Base-by-base conservation (phyloP, 2,888 invertebrate genomes). In the Labia minor region DNA sequence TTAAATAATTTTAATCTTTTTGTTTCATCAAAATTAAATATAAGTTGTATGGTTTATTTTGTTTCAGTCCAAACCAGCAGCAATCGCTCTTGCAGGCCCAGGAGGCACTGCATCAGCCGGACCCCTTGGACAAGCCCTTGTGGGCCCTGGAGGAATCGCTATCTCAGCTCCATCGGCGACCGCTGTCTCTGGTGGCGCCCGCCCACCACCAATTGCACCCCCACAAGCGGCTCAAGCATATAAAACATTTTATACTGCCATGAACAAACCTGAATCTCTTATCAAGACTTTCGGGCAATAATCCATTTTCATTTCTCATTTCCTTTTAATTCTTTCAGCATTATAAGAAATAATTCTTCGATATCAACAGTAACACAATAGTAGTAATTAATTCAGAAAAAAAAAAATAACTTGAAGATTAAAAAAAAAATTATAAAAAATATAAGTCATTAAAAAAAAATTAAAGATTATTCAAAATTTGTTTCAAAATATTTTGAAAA, bases 141-240 rank as follows among this genome's bases (percentile, higher is more conserved):
- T 78, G 19, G 82, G 81, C 21, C 77, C 78, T 67, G 78, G 77
- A 67, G 81, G 82, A 16, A 71, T 81, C 64, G 79, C 81, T 0
- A 74, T 81, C 16, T 77, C 81, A 0, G 80, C 79, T 69, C 82
- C 82, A 19, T 75, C 77, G 64, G 82, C 81, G 18, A 81, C 81
- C 18, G 81, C 82, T 1, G 77, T 82, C 16, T 81, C 81, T 19
- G 81, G 81, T 37, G 71, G 72, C 1, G 74, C 73, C 0, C 68
- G 49, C 1, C 65, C 70, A 1, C 69, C 70, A 49, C 8, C 16
- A 62, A 64, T 2, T 65, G 67, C 11, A 37, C 63, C 63, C 63
- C 65, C 16, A 62, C 63, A 8, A 37, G 63, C 37, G 14, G 62
- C n/a, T 14, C 66, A 0, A 37, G 37, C 37, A 33, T 49, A 49